Evolutionary conservation across 2,888 invertebrate genomes (phyloP).

Genomic region (Strigamia maritima): DNA sequence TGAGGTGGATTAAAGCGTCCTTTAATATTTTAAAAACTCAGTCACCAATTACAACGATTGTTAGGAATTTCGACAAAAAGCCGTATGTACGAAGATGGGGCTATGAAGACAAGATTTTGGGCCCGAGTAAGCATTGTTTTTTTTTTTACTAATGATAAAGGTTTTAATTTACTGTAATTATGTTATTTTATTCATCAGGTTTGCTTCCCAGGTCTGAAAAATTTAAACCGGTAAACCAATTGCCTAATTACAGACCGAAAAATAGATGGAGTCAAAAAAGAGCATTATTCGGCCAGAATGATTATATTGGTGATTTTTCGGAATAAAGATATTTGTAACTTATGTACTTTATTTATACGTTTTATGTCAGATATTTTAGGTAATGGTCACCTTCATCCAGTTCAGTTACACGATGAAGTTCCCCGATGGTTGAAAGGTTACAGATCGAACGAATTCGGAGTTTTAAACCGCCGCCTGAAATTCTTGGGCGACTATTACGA

Average conservation of each 20-base stretch:
- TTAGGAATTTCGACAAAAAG: background rate
- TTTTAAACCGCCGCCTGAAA: slow-evolving; percentile 67
- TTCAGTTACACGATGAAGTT: slow-evolving; percentile 75
- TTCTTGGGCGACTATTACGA: slow-evolving; percentile 63
- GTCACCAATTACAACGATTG: background rate
- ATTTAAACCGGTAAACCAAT: slow-evolving; percentile 52
- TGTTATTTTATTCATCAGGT: slow-evolving; percentile 7
- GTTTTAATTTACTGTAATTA: background rate
- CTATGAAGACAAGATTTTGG: background rate
- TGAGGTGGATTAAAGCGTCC: background rate
- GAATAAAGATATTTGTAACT: background rate
- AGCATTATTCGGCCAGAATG: slow-evolving; percentile 90
- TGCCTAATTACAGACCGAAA: slow-evolving; percentile 66
- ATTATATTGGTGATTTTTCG: slow-evolving; percentile 71
- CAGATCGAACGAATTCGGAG: slow-evolving; percentile 72
- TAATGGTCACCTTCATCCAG: slow-evolving; percentile 75
- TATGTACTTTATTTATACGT: background rate
- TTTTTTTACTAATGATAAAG: no score
- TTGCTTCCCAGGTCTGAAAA: slow-evolving; percentile 34
- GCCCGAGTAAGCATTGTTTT: background rate
- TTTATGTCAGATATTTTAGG: slow-evolving; percentile 72
- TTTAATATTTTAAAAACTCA: background rate
- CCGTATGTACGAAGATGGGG: slow-evolving; percentile 1
- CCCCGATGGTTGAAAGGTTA: slow-evolving; percentile 89
- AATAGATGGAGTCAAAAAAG: slow-evolving; percentile 72